phyloP scores from a whole-genome alignment of 2,797 vertebrate genomes.

The Petrocephalus schoutedeni region DNA sequence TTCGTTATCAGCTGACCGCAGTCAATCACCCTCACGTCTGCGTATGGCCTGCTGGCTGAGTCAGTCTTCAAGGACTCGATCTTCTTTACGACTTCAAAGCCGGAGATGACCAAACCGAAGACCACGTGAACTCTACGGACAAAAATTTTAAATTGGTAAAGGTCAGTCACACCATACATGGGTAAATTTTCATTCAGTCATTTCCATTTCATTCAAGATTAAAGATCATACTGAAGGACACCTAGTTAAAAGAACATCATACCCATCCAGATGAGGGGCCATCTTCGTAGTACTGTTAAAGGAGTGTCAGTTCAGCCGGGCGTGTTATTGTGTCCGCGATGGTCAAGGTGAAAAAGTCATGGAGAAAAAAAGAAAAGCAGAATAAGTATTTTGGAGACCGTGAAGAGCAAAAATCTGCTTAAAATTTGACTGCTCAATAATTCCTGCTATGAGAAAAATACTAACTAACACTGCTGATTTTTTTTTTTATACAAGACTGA shows the following conservation, averaged over 20 bases:
- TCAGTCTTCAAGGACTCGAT: slow-evolving; percentile 96
- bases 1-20: slow-evolving; percentile 88
- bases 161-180: background rate
- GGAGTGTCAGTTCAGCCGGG: slow-evolving; percentile 41
- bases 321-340: slow-evolving; percentile 39
- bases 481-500: background rate
- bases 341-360: slow-evolving; percentile 46
- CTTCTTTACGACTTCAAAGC: slow-evolving; percentile 94
- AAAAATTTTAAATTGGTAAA: background rate
- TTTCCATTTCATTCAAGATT: background rate
- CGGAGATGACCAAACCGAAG: slow-evolving; percentile 91
- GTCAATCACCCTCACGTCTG: slow-evolving; percentile 90
- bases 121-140: slow-evolving; percentile 87
- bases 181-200: background rate
- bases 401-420: slow-evolving; percentile 39
- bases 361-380: slow-evolving; percentile 50
- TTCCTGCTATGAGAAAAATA: slow-evolving; percentile 19
- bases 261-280: slow-evolving; percentile 95
- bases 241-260: slow-evolving; percentile 28
- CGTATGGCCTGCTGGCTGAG: slow-evolving; percentile 89
- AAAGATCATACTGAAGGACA: background rate
- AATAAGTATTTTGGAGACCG: slow-evolving; percentile 40
- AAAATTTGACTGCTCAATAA: slow-evolving; percentile 39
- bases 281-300: slow-evolving; percentile 87
- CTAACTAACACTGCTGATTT: background rate